Evolutionary conservation across 2,888 invertebrate species (phyloP), one percentile per base, ranked within the genome.

Genomic region (Sinhomidia bicolor): DNA sequence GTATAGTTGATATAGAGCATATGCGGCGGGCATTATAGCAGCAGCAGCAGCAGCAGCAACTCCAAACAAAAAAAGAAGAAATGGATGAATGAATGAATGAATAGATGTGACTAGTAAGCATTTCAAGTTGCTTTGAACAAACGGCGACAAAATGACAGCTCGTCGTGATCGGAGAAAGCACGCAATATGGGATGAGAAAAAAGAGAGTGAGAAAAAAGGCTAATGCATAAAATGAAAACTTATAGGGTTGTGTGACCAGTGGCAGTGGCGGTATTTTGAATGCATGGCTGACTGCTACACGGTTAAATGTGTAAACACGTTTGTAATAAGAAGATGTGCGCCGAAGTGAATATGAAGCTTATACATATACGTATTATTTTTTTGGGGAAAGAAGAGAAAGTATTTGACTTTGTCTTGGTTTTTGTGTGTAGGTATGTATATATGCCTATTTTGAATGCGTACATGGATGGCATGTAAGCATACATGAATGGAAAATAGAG

Each of bases 111-210:
- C 5, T 60, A 51, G 14, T 26, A n/a, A 79, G 51, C 79, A 85
- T 65, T 79, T 79, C 51, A 14, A 79, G 68, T 32, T 20, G 23
- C n/a, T 54, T 54, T 76, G 79, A 65, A 76, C 62, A 83, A 62
- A 76, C 44, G 65, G 41, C 79, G 85, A 79, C 85, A 79, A 47
- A 65, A 65, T 85, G 85, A 85, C 85, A 85, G 60, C 44, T n/a
- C n/a, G n/a, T 41, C 41, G 32, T 23, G 60, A 51, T 76, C 51
- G 51, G n/a, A 76, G 10, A n/a, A n/a, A n/a, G 51, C 51, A 76
- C 51, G 76, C 76, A 76, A 76, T 76, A 76, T 76, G 47, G 76
- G 47, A 51, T 76, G 29, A 47, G 51, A 76, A 12, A 17, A 9
- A 10, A 41, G 26, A 7, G 14, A 41, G 62, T 5, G 12, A 14